These are phyloP conservation scores for Herminia tarsipennalis DNA, from an alignment of 2,888 invertebrate species.

Conservation along the genomic window DNA sequence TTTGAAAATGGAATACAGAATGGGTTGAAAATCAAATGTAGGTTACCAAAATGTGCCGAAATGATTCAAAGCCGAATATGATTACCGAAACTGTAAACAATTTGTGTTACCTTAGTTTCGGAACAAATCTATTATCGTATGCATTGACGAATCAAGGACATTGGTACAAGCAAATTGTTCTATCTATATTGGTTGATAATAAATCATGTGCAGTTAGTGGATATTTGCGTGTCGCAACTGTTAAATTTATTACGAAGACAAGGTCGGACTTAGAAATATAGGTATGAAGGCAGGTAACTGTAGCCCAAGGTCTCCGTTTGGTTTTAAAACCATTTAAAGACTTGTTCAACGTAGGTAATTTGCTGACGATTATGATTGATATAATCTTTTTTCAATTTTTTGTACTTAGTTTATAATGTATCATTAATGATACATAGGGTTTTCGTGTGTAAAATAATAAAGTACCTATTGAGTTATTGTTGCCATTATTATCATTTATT, in stretches of 20 bases:
- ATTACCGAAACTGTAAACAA: constrained; percentile 66
- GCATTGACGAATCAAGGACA: constrained; percentile 39
- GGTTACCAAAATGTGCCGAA: constrained; percentile 26
- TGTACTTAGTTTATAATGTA: too few species aligned
- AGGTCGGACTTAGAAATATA: constrained; percentile 56
- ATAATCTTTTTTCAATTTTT: too few species aligned
- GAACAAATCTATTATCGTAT: constrained; percentile 50
- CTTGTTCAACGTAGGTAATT: constrained; percentile 18
- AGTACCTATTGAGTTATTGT: too few species aligned
- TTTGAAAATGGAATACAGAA: constrained; percentile 29
- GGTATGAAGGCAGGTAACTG: constrained; percentile 37
- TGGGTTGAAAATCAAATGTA: too few species aligned
- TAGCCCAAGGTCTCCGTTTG: constrained; percentile 25
- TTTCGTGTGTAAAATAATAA: too few species aligned
- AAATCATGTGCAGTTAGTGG: constrained; percentile 73
- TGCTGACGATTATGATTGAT: constrained; percentile 7
- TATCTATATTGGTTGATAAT: constrained; percentile 50
- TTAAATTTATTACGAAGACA: constrained; percentile 70
- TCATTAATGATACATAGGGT: too few species aligned
- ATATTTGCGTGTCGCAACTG: constrained; percentile 78
- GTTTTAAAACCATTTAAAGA: constrained; percentile 18
- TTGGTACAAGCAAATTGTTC: constrained; percentile 55
- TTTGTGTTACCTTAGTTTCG: constrained; percentile 43
- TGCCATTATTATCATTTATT: too few species aligned
- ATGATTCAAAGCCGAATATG: constrained; percentile 48